A percentile compares a stretch with the other conserved stretches of the same genome.
Evolutionary conservation across 2,888 invertebrate genomes (phyloP).

Genomic region (Cephus rjabovi): DNA sequence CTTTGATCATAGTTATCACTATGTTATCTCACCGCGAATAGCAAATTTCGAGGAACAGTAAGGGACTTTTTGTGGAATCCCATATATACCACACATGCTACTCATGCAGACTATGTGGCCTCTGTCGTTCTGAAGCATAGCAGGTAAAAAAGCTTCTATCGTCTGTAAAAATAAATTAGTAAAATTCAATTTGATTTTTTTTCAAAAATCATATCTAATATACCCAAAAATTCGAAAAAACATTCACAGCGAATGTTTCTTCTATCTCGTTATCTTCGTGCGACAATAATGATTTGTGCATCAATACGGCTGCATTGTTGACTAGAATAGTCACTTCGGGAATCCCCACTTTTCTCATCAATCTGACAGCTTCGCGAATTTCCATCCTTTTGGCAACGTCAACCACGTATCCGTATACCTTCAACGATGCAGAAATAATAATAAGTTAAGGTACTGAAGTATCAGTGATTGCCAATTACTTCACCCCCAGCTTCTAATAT

Average conservation of each 20-base stretch:
- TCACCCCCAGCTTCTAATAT: slow-evolving; percentile 53
- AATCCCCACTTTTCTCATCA: slow-evolving; percentile 51
- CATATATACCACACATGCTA: slow-evolving; percentile 64
- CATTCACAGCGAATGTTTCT: slow-evolving; percentile 63
- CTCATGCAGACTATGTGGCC: slow-evolving; percentile 66
- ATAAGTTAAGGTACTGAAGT: not conserved
- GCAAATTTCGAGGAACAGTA: slow-evolving; percentile 68
- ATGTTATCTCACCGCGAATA: slow-evolving; percentile 56
- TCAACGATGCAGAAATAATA: not conserved
- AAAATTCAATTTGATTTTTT: not conserved
- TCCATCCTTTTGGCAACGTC: slow-evolving; percentile 53
- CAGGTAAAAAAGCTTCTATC: slow-evolving; percentile 63
- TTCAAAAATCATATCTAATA: slow-evolving; percentile 3
- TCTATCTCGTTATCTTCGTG: slow-evolving; percentile 60
- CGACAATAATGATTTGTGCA: slow-evolving; percentile 59
- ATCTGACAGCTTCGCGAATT: slow-evolving; percentile 41
- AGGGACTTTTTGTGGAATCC: slow-evolving; percentile 61
- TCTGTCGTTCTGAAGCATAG: slow-evolving; percentile 58
- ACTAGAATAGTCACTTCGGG: slow-evolving; percentile 67
- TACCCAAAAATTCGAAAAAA: slow-evolving; percentile 68
- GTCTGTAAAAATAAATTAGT: slow-evolving; percentile 44
- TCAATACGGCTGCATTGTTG: slow-evolving; percentile 67
- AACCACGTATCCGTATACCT: slow-evolving; percentile 54
- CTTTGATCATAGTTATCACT: not conserved
- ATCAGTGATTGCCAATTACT: slow-evolving; percentile 25